phyloP scores from a whole-genome alignment of 1,140 invertebrate genomes.

The Lordiphosa mommai region DNA sequence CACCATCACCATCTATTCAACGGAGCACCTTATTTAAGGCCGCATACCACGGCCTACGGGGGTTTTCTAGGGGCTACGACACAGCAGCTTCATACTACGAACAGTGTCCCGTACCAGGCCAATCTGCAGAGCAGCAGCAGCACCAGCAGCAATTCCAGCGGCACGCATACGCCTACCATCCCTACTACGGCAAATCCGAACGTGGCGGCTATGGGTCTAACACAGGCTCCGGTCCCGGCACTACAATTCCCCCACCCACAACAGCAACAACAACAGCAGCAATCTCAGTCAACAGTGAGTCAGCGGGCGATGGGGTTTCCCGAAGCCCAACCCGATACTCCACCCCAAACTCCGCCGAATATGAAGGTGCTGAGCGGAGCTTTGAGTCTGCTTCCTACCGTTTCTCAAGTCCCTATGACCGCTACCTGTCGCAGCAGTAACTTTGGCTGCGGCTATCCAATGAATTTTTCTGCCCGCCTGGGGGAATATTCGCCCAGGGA shows the following conservation, averaged over 20 bases:
- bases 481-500: conserved; percentile 77
- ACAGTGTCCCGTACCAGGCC: conserved; percentile 65
- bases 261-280: conserved; percentile 37
- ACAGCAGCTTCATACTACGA: conserved; percentile 77
- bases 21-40: conserved; percentile 80
- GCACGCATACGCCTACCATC: conserved; percentile 71
- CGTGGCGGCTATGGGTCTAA: conserved; percentile 24
- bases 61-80: conserved; percentile 81
- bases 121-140: conserved; percentile 34
- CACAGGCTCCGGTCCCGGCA: conserved; percentile 7
- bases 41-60: conserved; percentile 80
- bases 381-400: conserved; percentile 82
- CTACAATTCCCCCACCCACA: conserved; percentile 23
- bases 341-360: conserved; percentile 94
- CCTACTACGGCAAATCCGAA: conserved; percentile 62
- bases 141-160: conserved; percentile 41
- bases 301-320: conserved; percentile 86
- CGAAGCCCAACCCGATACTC: conserved; percentile 92
- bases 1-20: conserved; percentile 68
- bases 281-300: conserved; percentile 65
- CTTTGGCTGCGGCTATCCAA: conserved; percentile 70
- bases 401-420: conserved; percentile 81
- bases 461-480: conserved; percentile 58
- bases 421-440: conserved; percentile 81
- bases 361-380: conserved; percentile 91